phyloP scores from a whole-genome alignment of 1,140 invertebrate genomes.

The Danaus melanippus region DNA sequence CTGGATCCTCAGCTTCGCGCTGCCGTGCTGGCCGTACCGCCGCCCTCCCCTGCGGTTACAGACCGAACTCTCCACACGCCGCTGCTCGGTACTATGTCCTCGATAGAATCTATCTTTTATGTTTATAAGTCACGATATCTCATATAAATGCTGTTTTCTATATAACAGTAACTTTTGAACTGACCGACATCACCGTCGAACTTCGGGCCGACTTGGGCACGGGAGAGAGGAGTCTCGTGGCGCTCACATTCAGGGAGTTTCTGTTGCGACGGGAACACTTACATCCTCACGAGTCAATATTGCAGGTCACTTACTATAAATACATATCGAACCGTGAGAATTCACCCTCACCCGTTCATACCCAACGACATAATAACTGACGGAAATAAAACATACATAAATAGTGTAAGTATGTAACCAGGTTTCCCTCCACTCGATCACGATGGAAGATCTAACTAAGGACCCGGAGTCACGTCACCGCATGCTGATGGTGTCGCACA shows the following conservation, averaged over 20 bases:
- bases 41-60: slow-evolving; percentile 26
- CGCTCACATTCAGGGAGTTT: slow-evolving; percentile 88
- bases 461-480: slow-evolving; percentile 83
- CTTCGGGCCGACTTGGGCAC: slow-evolving; percentile 77
- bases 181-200: slow-evolving; percentile 82
- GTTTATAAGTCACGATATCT: too few relatives aligned
- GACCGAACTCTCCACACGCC: slow-evolving; percentile 22
- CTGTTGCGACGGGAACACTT: slow-evolving; percentile 80
- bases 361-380: too few relatives aligned
- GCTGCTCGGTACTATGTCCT: slow-evolving; percentile 22
- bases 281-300: slow-evolving; percentile 76
- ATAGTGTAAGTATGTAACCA: slow-evolving; percentile 27
- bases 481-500: slow-evolving; percentile 83
- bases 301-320: slow-evolving; percentile 69
- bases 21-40: slow-evolving; percentile 44
- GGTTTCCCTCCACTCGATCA: slow-evolving; percentile 84
- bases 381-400: not conserved
- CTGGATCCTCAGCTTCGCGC: slow-evolving; percentile 75
- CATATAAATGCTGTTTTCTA: not conserved
- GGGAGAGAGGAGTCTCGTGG: slow-evolving; percentile 81
- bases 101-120: not conserved
- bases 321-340: too few relatives aligned
- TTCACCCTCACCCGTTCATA: too few relatives aligned
- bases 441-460: slow-evolving; percentile 91
- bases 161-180: slow-evolving; percentile 76